phyloP scores from a whole-genome alignment of 2,113 vertebrate species.

The Pan paniscus region DNA sequence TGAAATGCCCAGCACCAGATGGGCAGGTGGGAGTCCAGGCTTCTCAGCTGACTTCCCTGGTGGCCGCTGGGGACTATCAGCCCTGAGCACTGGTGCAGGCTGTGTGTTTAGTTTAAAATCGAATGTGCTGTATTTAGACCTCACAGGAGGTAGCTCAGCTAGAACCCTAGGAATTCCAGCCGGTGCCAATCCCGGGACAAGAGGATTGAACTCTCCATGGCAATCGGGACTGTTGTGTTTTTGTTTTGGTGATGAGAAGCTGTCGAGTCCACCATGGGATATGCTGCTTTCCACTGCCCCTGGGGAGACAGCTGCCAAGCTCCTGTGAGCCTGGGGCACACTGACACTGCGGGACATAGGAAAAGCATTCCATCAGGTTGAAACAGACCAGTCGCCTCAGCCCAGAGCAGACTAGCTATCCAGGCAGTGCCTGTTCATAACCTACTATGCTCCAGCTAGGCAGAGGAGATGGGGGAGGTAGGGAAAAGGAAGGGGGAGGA shows the following conservation, averaged over 20 bases:
- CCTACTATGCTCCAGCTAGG: neutral
- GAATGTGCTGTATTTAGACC: conserved; percentile 51
- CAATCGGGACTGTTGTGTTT: conserved; percentile 74
- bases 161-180: conserved; percentile 69
- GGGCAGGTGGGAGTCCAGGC: neutral
- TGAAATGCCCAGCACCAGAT: neutral
- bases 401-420: neutral
- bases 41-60: neutral
- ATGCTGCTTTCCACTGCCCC: conserved; percentile 45
- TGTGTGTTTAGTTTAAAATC: conserved; percentile 66
- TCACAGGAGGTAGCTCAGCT: conserved; percentile 57
- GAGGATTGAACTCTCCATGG: conserved; percentile 78
- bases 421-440: neutral
- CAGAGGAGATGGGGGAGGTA: neutral
- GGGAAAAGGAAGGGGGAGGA: neutral
- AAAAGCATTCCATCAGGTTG: neutral
- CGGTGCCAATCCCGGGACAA: conserved; percentile 70
- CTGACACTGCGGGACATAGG: neutral
- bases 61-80: neutral
- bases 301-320: conserved; percentile 50
- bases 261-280: conserved; percentile 58
- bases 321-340: neutral
- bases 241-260: conserved; percentile 73
- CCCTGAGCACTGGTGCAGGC: conserved; percentile 12
- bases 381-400: neutral